Percentiles rank a stretch among this genome's conserved stretches.
Conservation (phyloP, 64 coral and sea anemone genomes). For the Stylophora pistillata region DNA sequence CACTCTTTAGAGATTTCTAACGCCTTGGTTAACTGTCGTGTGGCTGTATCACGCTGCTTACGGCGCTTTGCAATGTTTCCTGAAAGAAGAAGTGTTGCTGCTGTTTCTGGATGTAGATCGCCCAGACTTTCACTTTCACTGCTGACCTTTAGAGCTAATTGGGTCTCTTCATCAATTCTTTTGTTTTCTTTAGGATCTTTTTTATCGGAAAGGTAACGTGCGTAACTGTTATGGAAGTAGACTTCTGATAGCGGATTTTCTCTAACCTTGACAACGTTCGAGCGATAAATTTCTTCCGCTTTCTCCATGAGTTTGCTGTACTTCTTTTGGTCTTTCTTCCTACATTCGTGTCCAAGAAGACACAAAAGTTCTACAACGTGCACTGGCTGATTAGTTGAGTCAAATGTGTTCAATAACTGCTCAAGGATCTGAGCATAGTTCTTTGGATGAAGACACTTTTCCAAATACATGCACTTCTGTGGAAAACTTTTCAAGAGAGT, state of each 20-base stretch:
- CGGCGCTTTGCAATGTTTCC: neutral
- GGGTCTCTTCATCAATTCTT: neutral
- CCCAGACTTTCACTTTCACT: neutral
- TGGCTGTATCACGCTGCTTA: neutral
- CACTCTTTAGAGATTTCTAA: neutral
- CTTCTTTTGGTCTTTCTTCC: neutral
- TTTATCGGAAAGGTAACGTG: neutral
- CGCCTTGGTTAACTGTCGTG: neutral
- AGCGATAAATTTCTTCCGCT: neutral
- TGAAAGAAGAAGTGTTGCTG: neutral
- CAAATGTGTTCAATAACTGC: neutral
- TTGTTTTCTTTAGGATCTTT: neutral
- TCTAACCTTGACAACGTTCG: neutral
- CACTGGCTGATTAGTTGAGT: neutral
- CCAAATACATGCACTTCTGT: no score
- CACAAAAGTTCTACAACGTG: conserved; percentile 27
- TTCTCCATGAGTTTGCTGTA: conserved; percentile 6
- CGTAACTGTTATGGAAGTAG: conserved; percentile 6
- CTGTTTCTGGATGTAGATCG: neutral
- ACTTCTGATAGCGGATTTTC: neutral
- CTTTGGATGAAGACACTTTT: conserved; percentile 20
- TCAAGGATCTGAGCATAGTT: conserved; percentile 4
- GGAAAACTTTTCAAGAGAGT: no score
- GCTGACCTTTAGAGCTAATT: neutral
- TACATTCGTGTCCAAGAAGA: conserved; percentile 36